Evolutionary conservation across 2,888 invertebrate genomes (phyloP).

Genomic region (Aphelenchoides bicaudatus): DNA sequence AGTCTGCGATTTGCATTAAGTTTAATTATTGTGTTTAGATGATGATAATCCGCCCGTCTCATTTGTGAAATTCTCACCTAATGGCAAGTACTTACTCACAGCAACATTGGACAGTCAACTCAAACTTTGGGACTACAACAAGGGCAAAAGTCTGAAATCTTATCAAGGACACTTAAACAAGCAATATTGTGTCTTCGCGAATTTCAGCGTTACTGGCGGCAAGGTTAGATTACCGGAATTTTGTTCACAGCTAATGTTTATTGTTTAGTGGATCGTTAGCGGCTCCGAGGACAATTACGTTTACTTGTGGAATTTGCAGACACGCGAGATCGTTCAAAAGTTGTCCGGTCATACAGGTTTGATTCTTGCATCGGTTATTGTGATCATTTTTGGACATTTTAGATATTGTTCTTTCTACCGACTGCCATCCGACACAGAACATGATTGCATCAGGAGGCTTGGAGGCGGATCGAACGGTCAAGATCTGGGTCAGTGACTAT

Average conservation of each 20-base stretch:
- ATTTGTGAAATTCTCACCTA: constrained; percentile 98
- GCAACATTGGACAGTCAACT: constrained; percentile 94
- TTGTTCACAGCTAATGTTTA: neutral
- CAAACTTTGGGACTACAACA: constrained; percentile 97
- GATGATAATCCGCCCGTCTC: constrained; percentile 99
- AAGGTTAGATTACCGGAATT: constrained; percentile 68
- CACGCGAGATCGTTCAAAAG: constrained; percentile 97
- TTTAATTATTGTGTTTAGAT: constrained; percentile 66
- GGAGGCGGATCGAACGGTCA: constrained; percentile 97
- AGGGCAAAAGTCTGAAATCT: constrained; percentile 95
- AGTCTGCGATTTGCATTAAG: constrained; percentile 1
- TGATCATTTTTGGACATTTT: constrained; percentile 30
- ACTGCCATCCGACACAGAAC: constrained; percentile 97
- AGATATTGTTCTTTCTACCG: constrained; percentile 90
- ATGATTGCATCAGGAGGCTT: constrained; percentile 97
- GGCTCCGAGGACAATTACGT: constrained; percentile 99
- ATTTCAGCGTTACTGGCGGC: constrained; percentile 98
- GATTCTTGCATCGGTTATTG: neutral
- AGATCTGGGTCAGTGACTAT: constrained; percentile 88
- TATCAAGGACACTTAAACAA: constrained; percentile 98
- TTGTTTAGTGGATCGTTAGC: constrained; percentile 89
- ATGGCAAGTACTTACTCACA: constrained; percentile 96
- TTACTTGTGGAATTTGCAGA: constrained; percentile 98
- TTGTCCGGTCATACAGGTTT: constrained; percentile 88
- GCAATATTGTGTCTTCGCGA: constrained; percentile 98